Conservation (phyloP, 1,140 invertebrate genomes). For the Drosophila guanche region DNA sequence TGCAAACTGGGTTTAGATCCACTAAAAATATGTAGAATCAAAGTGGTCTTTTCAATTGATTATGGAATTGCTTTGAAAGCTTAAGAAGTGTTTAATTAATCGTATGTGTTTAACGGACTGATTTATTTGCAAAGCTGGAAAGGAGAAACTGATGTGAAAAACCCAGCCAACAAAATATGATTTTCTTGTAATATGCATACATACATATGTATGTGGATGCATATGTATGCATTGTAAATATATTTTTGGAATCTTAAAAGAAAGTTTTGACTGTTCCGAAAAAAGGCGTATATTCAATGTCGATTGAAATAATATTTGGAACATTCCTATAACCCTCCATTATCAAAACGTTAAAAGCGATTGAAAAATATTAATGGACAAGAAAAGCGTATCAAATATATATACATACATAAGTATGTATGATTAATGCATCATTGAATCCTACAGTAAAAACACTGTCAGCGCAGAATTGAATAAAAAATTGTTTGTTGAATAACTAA, state of each 20-base stretch:
- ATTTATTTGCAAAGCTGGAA: not conserved
- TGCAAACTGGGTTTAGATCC: constrained; percentile 14
- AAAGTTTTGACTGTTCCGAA: no score
- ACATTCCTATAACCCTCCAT: no score
- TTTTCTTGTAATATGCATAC: no score
- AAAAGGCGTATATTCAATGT: no score
- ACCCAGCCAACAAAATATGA: not conserved
- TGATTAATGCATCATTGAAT: not conserved
- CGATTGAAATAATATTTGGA: no score
- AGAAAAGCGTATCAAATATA: not conserved
- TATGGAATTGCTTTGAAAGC: constrained; percentile 34
- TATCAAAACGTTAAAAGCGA: not conserved
- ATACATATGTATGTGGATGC: no score
- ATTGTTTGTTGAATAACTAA: not conserved
- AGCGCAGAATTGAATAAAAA: not conserved
- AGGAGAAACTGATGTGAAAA: constrained; percentile 18
- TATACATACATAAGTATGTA: not conserved
- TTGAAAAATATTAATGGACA: not conserved
- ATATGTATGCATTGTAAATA: no score
- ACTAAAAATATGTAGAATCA: constrained; percentile 11
- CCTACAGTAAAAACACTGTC: no score
- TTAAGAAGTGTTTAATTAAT: not conserved
- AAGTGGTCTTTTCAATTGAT: constrained; percentile 44
- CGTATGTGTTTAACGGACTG: constrained; percentile 20
- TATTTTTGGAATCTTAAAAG: no score